phyloP scores from a whole-genome alignment of 1,140 invertebrate species.

The Lutraria rhynchaena region DNA sequence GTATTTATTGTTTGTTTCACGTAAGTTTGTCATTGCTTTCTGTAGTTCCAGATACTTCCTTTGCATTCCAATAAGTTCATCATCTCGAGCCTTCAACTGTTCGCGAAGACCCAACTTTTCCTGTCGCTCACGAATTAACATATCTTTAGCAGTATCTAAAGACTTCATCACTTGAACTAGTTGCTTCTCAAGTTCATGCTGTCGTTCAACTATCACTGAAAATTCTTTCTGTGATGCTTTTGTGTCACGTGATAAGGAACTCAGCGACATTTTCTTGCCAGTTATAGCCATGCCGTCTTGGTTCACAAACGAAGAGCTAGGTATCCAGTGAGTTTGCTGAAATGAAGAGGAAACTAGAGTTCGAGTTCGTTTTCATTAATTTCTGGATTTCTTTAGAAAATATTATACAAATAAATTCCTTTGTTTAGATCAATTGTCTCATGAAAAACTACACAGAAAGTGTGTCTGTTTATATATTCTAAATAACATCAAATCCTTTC shows the following conservation, averaged over 20 bases:
- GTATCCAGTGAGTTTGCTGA: slow-evolving; percentile 28
- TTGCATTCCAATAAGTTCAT: slow-evolving; percentile 65
- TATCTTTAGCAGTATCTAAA: slow-evolving; percentile 65
- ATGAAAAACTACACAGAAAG: too few species aligned
- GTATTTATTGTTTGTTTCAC: slow-evolving; percentile 69
- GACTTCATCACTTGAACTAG: slow-evolving; percentile 68
- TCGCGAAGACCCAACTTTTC: slow-evolving; percentile 64
- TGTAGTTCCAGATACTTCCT: slow-evolving; percentile 68
- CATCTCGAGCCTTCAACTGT: slow-evolving; percentile 58
- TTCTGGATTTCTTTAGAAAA: too few species aligned
- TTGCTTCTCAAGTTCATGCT: slow-evolving; percentile 66
- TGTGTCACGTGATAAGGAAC: slow-evolving; percentile 62
- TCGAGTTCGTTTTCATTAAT: too few species aligned
- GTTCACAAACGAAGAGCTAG: slow-evolving; percentile 33
- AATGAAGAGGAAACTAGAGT: too few species aligned
- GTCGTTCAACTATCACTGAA: slow-evolving; percentile 61
- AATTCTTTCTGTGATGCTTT: slow-evolving; percentile 68
- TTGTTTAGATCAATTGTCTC: too few species aligned
- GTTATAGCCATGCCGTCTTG: slow-evolving; percentile 55
- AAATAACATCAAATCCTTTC: too few species aligned
- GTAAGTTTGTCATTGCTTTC: slow-evolving; percentile 67
- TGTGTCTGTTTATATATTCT: too few species aligned
- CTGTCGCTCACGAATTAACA: slow-evolving; percentile 63
- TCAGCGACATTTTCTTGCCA: slow-evolving; percentile 68
- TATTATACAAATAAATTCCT: too few species aligned